Evolutionary conservation across 2,797 vertebrate genomes (phyloP).

Genomic region (Phrynocephalus vlangalii): DNA sequence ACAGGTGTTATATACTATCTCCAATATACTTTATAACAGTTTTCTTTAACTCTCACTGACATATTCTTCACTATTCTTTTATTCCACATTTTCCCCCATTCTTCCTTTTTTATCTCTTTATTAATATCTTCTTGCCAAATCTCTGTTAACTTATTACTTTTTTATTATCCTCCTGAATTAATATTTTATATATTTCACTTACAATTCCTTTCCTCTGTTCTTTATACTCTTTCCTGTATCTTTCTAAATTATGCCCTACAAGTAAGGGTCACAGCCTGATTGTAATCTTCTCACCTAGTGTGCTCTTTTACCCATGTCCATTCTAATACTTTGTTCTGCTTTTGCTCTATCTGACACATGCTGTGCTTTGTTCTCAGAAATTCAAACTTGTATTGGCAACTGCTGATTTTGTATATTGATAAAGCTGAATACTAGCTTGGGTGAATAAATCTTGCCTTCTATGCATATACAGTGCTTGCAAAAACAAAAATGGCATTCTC

Average conservation of each 20-base stretch:
- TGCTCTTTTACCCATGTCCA: neutral
- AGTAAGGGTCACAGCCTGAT: constrained; percentile 8
- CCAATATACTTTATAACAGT: too few relatives aligned
- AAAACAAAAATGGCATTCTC: neutral
- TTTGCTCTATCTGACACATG: neutral
- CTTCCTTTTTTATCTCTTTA: too few relatives aligned
- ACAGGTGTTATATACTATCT: too few relatives aligned
- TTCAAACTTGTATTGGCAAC: neutral
- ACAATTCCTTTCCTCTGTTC: too few relatives aligned
- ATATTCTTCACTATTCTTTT: too few relatives aligned
- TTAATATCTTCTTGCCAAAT: too few relatives aligned
- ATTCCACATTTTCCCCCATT: too few relatives aligned
- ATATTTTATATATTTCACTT: too few relatives aligned
- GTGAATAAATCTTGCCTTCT: neutral
- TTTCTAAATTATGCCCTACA: neutral
- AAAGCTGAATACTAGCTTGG: neutral
- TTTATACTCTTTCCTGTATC: neutral
- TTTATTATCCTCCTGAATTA: too few relatives aligned
- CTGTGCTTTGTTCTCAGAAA: constrained; percentile 1
- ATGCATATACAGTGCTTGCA: neutral
- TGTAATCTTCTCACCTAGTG: neutral
- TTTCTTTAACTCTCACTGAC: too few relatives aligned
- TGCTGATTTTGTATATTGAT: neutral
- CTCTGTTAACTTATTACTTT: too few relatives aligned
- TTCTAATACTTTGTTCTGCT: constrained; percentile 7